phyloP scores from a whole-genome alignment of 2,888 invertebrate genomes.

The Apomyelois bistriatella region DNA sequence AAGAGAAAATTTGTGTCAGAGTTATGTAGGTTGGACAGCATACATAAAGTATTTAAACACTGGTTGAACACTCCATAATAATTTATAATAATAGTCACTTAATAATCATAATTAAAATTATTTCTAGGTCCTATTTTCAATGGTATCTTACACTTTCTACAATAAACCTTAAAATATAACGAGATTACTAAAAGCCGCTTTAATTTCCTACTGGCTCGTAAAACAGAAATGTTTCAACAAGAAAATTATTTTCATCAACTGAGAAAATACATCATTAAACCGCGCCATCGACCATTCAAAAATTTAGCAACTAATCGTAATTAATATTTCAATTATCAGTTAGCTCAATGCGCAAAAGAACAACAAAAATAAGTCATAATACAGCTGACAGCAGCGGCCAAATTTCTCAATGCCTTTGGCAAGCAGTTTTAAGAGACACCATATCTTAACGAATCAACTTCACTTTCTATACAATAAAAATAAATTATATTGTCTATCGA shows the following conservation, averaged over 20 bases:
- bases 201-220: neutral
- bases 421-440: too few relatives aligned
- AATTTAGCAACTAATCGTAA: too few relatives aligned
- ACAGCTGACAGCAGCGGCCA: too few relatives aligned
- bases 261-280: neutral
- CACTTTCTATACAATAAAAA: neutral
- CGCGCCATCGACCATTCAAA: neutral
- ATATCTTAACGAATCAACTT: too few relatives aligned
- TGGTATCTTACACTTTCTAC: conserved; percentile 12
- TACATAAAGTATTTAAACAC: too few relatives aligned
- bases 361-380: too few relatives aligned
- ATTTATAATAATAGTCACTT: neutral
- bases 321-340: too few relatives aligned
- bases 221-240: neutral
- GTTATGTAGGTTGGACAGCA: too few relatives aligned
- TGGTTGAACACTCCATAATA: too few relatives aligned
- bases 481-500: neutral
- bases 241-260: neutral
- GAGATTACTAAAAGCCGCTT: neutral
- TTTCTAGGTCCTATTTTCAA: neutral
- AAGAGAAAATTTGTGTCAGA: too few relatives aligned
- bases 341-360: too few relatives aligned
- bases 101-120: neutral
- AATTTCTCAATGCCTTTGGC: too few relatives aligned
- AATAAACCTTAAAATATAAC: conserved; percentile 1